phyloP scores from a whole-genome alignment of 2,888 invertebrate genomes.

The Chrysolina americana region DNA sequence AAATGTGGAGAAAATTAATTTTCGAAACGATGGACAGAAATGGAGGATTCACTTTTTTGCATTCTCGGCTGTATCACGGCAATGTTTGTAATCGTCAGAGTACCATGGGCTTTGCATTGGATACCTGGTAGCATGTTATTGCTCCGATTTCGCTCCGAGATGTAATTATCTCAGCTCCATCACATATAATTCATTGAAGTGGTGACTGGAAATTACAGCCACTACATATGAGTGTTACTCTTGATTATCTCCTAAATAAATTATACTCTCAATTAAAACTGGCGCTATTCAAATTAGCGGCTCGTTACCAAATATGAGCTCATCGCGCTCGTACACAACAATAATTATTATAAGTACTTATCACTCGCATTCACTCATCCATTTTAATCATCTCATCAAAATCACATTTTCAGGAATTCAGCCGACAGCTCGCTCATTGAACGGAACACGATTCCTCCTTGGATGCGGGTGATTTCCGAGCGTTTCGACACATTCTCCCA shows the following conservation, averaged over 20 bases:
- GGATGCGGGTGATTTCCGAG: conserved; percentile 18
- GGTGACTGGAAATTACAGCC: background rate
- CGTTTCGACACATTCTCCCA: conserved; percentile 6
- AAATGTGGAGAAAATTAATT: too few species aligned
- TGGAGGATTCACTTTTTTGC: too few species aligned
- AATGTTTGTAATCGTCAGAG: too few species aligned
- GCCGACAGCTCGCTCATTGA: background rate
- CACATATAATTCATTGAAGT: background rate
- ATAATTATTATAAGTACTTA: background rate
- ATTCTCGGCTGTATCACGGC: too few species aligned
- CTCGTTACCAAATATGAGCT: background rate
- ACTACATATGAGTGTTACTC: background rate
- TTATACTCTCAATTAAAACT: conserved; percentile 1
- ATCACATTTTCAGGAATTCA: conserved; percentile 26
- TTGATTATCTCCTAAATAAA: background rate
- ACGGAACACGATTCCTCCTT: background rate
- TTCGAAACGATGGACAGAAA: too few species aligned
- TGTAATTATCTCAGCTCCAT: background rate
- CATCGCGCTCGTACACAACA: background rate
- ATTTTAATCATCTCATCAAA: conserved; percentile 18
- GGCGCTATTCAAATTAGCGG: conserved; percentile 14
- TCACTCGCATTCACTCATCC: background rate
- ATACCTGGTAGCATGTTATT: too few species aligned
- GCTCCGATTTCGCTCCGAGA: background rate
- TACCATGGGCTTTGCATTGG: too few species aligned